Evolutionary conservation across 2,888 invertebrate genomes (phyloP).

Genomic region (Hypomecis atomaria): DNA sequence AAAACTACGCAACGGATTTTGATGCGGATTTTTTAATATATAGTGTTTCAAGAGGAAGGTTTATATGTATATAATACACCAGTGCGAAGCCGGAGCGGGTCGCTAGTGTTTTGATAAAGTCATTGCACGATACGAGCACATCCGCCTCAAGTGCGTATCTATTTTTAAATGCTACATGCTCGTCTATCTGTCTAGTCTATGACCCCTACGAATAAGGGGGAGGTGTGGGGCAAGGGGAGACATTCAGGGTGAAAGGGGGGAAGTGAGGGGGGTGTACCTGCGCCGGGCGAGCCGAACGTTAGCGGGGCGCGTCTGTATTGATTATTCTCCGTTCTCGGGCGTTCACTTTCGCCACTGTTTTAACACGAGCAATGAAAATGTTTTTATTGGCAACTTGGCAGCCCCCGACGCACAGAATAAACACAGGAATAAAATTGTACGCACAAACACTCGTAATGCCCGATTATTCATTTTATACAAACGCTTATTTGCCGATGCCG

Average conservation of each 20-base stretch:
- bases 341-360: constrained; percentile 84
- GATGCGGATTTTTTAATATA: too few relatives aligned
- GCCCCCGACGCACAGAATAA: constrained; percentile 64
- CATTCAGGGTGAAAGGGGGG: constrained; percentile 43
- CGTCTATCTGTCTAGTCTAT: constrained; percentile 61
- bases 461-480: constrained; percentile 64
- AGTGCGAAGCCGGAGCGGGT: too few relatives aligned
- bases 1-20: too few relatives aligned
- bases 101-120: too few relatives aligned
- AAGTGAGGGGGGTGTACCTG: constrained; percentile 67
- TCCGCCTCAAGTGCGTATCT: constrained; percentile 27
- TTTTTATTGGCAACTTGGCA: constrained; percentile 78
- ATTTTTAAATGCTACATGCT: constrained; percentile 43
- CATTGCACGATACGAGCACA: background rate
- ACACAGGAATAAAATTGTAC: constrained; percentile 64
- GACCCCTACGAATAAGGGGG: constrained; percentile 55
- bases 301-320: constrained; percentile 60
- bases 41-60: too few relatives aligned
- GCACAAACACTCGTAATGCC: constrained; percentile 58
- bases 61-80: too few relatives aligned
- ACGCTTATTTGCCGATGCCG: constrained; percentile 54
- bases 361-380: constrained; percentile 81
- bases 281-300: constrained; percentile 63
- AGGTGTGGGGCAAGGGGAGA: constrained; percentile 28
- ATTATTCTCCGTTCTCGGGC: constrained; percentile 60